Conservation (phyloP, 2,113 vertebrate species). For the Paralichthys olivaceus region DNA sequence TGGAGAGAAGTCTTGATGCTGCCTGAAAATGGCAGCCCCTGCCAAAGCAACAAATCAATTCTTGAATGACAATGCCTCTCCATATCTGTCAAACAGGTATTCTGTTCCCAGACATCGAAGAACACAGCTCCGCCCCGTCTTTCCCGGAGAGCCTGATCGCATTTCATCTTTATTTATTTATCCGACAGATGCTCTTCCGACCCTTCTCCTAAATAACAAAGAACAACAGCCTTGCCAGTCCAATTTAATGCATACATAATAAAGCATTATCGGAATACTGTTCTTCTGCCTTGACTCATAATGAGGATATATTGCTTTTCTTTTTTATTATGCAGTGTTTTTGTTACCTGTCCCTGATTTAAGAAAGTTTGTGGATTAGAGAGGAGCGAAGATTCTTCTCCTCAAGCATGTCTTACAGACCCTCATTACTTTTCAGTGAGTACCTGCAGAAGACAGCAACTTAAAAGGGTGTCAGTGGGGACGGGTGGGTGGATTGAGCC, state of each 20-base stretch:
- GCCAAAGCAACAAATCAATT: slow-evolving; percentile 42
- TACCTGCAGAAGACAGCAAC: slow-evolving; percentile 15
- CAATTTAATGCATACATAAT: slow-evolving; percentile 55
- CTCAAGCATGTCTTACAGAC: slow-evolving; percentile 6
- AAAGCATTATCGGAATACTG: slow-evolving; percentile 44
- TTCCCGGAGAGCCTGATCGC: slow-evolving; percentile 33
- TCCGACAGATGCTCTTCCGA: slow-evolving; percentile 51
- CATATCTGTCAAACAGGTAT: slow-evolving; percentile 24
- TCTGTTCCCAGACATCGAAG: slow-evolving; percentile 33
- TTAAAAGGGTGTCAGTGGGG: neutral
- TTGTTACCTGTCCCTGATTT: slow-evolving; percentile 19
- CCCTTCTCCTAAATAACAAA: slow-evolving; percentile 43
- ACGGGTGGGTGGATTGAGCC: slow-evolving; percentile 26
- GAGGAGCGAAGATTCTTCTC: neutral
- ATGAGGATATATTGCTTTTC: slow-evolving; percentile 17
- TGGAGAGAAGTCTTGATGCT: slow-evolving; percentile 25
- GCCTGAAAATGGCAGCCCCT: slow-evolving; percentile 19
- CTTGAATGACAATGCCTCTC: slow-evolving; percentile 25
- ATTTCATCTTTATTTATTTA: slow-evolving; percentile 67
- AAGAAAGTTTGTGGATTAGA: slow-evolving; percentile 16
- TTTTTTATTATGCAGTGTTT: slow-evolving; percentile 12
- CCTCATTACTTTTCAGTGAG: slow-evolving; percentile 28
- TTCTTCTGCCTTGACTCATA: slow-evolving; percentile 22
- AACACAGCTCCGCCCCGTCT: slow-evolving; percentile 28
- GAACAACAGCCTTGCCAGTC: slow-evolving; percentile 29